phyloP scores from a whole-genome alignment of 2,797 vertebrate species.

The Xiphorhynchus erythropygius region DNA sequence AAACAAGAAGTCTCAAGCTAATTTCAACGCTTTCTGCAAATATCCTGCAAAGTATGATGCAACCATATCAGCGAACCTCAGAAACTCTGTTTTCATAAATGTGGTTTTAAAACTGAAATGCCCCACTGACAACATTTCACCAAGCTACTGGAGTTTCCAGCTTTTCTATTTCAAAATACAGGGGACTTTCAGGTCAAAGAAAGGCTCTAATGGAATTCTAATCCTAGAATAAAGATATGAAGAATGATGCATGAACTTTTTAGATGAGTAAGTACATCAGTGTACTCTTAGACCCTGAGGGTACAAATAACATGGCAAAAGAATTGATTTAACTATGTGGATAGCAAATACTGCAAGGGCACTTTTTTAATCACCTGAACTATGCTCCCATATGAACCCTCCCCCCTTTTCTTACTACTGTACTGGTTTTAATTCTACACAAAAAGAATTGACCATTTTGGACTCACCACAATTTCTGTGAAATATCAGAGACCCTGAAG shows the following conservation, averaged over 20 bases:
- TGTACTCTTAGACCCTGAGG: neutral
- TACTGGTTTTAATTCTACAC: neutral
- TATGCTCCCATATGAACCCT: neutral
- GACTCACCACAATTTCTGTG: neutral
- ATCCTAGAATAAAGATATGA: neutral
- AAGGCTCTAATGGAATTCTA: neutral
- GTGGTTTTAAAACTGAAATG: constrained; percentile 20
- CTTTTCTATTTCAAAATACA: neutral
- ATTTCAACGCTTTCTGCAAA: neutral
- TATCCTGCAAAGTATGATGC: neutral
- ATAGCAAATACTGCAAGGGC: neutral
- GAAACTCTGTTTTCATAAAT: neutral
- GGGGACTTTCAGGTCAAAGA: neutral
- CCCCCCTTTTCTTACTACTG: neutral
- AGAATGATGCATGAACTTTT: neutral
- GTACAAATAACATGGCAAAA: neutral
- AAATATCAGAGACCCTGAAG: neutral
- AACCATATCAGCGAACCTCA: neutral
- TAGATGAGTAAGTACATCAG: neutral
- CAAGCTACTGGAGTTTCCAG: neutral
- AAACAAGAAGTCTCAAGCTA: neutral
- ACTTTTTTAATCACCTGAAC: neutral
- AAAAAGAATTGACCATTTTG: neutral
- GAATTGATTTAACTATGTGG: neutral
- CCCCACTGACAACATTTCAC: neutral